Base-by-base conservation (phyloP, 2,113 vertebrate species). In the Pomatorhinus ruficollis region DNA sequence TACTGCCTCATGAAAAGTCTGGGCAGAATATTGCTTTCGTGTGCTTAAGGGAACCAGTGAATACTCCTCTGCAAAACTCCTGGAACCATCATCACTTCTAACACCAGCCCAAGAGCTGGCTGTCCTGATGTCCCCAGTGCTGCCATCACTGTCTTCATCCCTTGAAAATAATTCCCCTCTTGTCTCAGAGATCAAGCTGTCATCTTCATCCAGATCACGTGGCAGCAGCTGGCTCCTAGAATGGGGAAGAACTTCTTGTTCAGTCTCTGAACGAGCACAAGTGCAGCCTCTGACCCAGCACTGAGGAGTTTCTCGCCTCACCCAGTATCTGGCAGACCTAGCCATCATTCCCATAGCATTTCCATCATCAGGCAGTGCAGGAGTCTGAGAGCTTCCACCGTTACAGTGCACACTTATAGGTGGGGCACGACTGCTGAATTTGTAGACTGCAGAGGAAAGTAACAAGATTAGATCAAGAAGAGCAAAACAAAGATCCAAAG, bases 251-350 rank as follows among this genome's bases (percentile, higher is more conserved):
- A 16, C 8, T 37, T 12, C 53, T 44, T 15, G 28, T 47, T 44
- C 84, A 74, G 82, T 25, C 81, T 59, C 47, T 68, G 39, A 96
- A 10, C 12, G 28, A 33, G 22, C 22, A 15, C 72, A 77, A 20
- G 54, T 66, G 16, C 95, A 96, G 87, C 78, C 87, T 86, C 35
- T 91, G 50, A 96, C 64, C 93, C 95, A 95, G 7, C 95, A 96
- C 0, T 1, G 75, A 65, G 78, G 14, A 44, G 52, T 31, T 27
- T 90, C 79, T 72, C 2, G 78, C 14, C 25, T 78, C 52, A 2
- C 7, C 70, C 87, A 90, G 0, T 35, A 79, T 14, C 54, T 80
- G 15, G 59, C 47, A 93, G 90, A 90, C 33, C 75, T 91, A 15
- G 66, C 35, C 82, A 93, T 50, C 50, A 70, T 88, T 37, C 71